These are phyloP conservation scores for Eriosoma lanigerum DNA, from an alignment of 1,140 invertebrate genomes.

Conservation along the genomic window DNA sequence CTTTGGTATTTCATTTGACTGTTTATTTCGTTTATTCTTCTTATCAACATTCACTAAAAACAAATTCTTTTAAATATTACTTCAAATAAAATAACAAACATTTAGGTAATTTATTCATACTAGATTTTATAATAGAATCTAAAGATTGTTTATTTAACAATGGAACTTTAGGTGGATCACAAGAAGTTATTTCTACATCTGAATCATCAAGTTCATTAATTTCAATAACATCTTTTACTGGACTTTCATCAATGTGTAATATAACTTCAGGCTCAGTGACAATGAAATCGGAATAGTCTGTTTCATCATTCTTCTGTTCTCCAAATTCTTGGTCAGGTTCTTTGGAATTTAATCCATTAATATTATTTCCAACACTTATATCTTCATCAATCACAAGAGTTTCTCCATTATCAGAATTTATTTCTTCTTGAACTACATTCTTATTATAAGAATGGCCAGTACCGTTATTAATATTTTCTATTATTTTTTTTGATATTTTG, in stretches of 20 bases:
- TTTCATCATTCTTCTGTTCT: not conserved
- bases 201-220: slow-evolving; percentile 34
- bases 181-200: slow-evolving; percentile 33
- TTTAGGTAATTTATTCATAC: not conserved
- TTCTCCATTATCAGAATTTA: not conserved
- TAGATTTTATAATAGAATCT: slow-evolving; percentile 9
- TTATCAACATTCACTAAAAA: slow-evolving; percentile 31
- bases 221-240: not conserved
- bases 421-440: not conserved
- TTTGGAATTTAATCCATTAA: not conserved
- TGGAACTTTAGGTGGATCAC: not conserved
- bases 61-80: not conserved
- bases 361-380: not conserved
- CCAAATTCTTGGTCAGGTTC: not conserved
- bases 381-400: slow-evolving; percentile 15
- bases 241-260: not conserved
- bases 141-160: slow-evolving; percentile 7
- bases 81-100: slow-evolving; percentile 6
- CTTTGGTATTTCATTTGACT: not conserved
- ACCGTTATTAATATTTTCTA: not conserved
- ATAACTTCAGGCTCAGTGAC: not conserved
- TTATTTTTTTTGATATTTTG: not conserved
- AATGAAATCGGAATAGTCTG: not conserved
- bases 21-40: not conserved
- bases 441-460: not conserved